phyloP scores from a whole-genome alignment of 2,113 vertebrate species.

The Muntiacus reevesi region DNA sequence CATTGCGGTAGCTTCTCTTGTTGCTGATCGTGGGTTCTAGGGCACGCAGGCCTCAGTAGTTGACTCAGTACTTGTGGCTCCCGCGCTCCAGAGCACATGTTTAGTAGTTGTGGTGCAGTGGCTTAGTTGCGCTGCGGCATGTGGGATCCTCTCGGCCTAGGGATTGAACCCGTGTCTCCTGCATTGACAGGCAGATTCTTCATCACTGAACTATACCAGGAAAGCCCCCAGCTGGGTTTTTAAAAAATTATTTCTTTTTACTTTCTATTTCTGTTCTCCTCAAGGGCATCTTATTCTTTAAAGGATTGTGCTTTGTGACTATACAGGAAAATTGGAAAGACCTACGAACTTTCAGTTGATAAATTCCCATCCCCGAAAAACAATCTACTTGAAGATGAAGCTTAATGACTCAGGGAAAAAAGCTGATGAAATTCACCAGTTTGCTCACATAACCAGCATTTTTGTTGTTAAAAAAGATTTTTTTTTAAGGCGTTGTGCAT shows the following conservation, averaged over 20 bases:
- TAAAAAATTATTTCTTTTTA: background rate
- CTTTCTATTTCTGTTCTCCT: background rate
- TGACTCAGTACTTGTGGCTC: background rate
- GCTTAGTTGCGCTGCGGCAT: accelerated
- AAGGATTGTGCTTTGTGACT: slow-evolving; percentile 19
- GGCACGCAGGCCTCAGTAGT: background rate
- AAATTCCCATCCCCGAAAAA: slow-evolving; percentile 2
- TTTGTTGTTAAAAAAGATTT: background rate
- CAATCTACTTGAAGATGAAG: slow-evolving; percentile 17
- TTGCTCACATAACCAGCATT: background rate
- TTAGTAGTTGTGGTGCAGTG: background rate
- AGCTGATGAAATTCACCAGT: slow-evolving; percentile 20
- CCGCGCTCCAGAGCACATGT: background rate
- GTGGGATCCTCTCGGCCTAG: background rate
- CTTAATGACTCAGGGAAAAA: slow-evolving; percentile 30
- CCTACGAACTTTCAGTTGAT: background rate
- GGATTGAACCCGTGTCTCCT: background rate
- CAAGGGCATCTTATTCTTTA: slow-evolving; percentile 9
- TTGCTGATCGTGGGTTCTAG: background rate
- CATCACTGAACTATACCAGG: background rate
- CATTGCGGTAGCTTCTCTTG: background rate
- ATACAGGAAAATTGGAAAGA: background rate
- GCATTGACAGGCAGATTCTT: background rate
- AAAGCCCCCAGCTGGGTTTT: background rate
- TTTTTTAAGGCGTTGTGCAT: background rate